Evolutionary conservation across 2,888 invertebrate genomes (phyloP), one percentile per base, ranked within the genome.

Genomic region (Melikaiella ostensackeni): DNA sequence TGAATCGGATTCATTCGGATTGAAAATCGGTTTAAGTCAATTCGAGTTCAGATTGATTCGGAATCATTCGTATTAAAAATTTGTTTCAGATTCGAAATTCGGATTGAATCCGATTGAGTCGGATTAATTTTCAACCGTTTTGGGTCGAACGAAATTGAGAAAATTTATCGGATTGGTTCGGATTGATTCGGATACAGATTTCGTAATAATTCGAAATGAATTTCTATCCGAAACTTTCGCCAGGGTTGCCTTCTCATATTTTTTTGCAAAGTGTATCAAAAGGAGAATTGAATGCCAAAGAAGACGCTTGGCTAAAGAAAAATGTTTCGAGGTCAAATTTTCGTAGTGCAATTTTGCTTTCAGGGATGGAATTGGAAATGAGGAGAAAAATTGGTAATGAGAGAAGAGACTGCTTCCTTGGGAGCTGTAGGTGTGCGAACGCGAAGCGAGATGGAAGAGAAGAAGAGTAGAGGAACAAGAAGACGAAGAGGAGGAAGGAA

Each of bases 371-470:
- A 70, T 24, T 50, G 70, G n/a, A 50, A 70, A 30, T 70, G 30
- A 70, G 50, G 50, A 50, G 27, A 50, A 50, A 70, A 50, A n/a
- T 46, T 70, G 27, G n/a, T 46, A n/a, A 30, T 50, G 30, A 50
- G 16, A 70, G 46, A 42, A 1, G 9, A 21, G 57, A 70, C 50
- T 50, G 30, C 50, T 70, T 50, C 70, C 30, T 50, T 30, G 59
- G 59, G 42, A 74, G 59, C 19, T 61, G 57, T 42, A 27, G 74
- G 59, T 38, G 57, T 42, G n/a, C 24, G 74, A 74, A 19, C 11
- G 19, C 24, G 27, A 59, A 24, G 30, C 35, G n/a, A 59, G 57
- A 30, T 27, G n/a, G 3, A 57, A 38, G 7, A 57, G 13, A 30
- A 59, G 50, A 5, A 11, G 27, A 46, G n/a, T n/a, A 42, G 6